These are phyloP conservation scores for Limnephilus lunatus DNA, from an alignment of 2,888 invertebrate species.

Conservation along the genomic window DNA sequence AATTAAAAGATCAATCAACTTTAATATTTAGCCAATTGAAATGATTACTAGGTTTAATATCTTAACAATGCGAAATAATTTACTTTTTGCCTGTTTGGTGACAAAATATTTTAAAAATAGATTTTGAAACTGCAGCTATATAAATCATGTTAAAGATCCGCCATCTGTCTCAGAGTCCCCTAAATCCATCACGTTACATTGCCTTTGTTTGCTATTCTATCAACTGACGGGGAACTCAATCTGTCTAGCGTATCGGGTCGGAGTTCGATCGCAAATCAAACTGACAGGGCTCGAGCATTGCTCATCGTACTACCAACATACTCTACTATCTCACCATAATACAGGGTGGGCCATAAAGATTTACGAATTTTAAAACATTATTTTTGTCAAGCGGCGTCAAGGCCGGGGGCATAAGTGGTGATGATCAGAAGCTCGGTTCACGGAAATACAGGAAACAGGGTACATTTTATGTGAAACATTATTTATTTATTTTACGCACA, in stretches of 20 bases:
- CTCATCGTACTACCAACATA: not conserved
- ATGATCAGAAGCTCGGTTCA: too few relatives aligned
- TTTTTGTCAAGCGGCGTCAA: too few relatives aligned
- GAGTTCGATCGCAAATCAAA: slow-evolving; percentile 19
- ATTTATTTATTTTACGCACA: too few relatives aligned
- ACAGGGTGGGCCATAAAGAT: too few relatives aligned
- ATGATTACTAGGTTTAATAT: too few relatives aligned
- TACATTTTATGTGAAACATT: too few relatives aligned
- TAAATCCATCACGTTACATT: not conserved
- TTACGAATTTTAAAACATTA: too few relatives aligned
- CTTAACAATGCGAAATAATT: not conserved
- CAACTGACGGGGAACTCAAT: slow-evolving; percentile 13
- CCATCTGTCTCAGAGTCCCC: not conserved
- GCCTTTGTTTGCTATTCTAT: not conserved
- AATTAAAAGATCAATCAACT: too few relatives aligned
- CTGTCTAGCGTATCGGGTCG: slow-evolving; percentile 3
- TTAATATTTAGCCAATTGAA: too few relatives aligned
- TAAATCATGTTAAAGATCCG: not conserved
- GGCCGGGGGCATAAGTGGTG: too few relatives aligned
- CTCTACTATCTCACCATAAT: not conserved
- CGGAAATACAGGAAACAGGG: too few relatives aligned
- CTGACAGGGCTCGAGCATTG: not conserved
- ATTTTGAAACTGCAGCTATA: not conserved
- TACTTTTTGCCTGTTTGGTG: not conserved
- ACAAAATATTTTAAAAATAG: not conserved